A percentile compares a stretch with the other conserved stretches of the same genome.
Evolutionary conservation across 2,113 vertebrate species (phyloP).

Genomic region (Acinonyx jubatus): DNA sequence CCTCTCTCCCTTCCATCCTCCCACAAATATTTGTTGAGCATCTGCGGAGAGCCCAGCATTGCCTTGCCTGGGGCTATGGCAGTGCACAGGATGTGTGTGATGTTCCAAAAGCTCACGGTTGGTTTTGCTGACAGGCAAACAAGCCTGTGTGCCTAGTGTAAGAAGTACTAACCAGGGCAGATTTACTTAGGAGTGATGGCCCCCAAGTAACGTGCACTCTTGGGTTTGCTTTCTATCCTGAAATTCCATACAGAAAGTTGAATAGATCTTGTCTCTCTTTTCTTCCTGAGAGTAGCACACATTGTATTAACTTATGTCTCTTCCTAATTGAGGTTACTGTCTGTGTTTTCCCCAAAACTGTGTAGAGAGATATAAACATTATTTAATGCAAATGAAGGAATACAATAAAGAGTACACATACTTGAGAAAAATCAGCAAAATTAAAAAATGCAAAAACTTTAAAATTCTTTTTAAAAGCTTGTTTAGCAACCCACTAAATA

Average conservation of each 20-base stretch:
- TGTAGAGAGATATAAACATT: slow-evolving; percentile 83
- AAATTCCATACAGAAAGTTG: not conserved
- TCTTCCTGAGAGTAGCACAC: slow-evolving; percentile 65
- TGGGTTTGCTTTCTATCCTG: not conserved
- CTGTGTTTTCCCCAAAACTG: slow-evolving; percentile 80
- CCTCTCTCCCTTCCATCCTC: not conserved
- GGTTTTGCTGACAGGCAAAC: no score
- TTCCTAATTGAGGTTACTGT: slow-evolving; percentile 79
- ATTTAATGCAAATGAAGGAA: slow-evolving; percentile 82
- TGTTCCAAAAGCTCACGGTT: not conserved
- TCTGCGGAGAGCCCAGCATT: not conserved
- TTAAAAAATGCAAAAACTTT: not conserved
- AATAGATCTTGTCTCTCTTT: slow-evolving; percentile 43
- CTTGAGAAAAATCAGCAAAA: slow-evolving; percentile 54
- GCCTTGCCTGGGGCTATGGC: not conserved
- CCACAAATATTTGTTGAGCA: not conserved
- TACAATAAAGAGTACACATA: slow-evolving; percentile 84
- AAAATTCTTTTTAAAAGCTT: slow-evolving; percentile 12
- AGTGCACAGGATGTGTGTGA: not conserved
- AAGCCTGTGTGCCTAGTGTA: not conserved
- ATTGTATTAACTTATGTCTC: slow-evolving; percentile 81
- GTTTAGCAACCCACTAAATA: not conserved
- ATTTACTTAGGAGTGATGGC: not conserved
- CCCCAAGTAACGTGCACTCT: not conserved
- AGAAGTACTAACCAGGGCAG: not conserved